Evolutionary conservation across 2,113 vertebrate genomes (phyloP).

Genomic region (Ovibos moschatus): DNA sequence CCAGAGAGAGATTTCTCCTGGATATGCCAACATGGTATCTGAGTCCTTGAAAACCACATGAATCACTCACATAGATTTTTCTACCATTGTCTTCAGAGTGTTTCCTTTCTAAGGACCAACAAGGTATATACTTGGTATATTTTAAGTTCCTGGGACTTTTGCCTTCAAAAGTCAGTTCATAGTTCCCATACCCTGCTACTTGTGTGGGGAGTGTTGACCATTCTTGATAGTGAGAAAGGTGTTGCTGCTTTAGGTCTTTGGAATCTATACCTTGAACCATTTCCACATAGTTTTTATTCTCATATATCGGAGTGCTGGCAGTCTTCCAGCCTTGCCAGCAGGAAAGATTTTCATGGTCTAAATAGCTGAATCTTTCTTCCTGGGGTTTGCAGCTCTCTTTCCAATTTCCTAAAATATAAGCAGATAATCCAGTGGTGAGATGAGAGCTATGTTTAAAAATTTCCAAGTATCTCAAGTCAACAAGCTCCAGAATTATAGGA

Average conservation of each 20-base stretch:
- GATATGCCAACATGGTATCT: not conserved
- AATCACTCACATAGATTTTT: not conserved
- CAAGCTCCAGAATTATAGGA: not conserved
- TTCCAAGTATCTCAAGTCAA: not conserved
- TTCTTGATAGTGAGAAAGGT: not conserved
- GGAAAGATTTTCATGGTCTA: slow-evolving; percentile 27
- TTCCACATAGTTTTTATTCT: slow-evolving; percentile 18
- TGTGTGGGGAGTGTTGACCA: slow-evolving; percentile 33
- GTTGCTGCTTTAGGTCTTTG: slow-evolving; percentile 27
- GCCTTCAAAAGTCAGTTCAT: slow-evolving; percentile 32
- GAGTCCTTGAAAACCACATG: not conserved
- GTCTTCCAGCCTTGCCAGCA: slow-evolving; percentile 18
- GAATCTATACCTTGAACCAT: not conserved
- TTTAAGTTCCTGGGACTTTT: slow-evolving; percentile 16
- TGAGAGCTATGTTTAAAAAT: not conserved
- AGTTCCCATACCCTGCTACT: not conserved
- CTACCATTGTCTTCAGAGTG: not conserved
- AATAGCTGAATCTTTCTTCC: slow-evolving; percentile 35
- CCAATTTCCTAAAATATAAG: slow-evolving; percentile 48
- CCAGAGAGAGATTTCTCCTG: not conserved
- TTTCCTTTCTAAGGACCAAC: slow-evolving; percentile 38
- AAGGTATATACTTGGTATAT: slow-evolving; percentile 1
- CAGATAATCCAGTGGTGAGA: not conserved
- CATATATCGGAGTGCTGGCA: not conserved
- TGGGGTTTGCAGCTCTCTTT: slow-evolving; percentile 1